Percentiles rank a stretch among this genome's conserved stretches.
These are phyloP conservation scores for Priocnemis perturbator DNA, from an alignment of 2,888 invertebrate genomes.

Conservation along the genomic window DNA sequence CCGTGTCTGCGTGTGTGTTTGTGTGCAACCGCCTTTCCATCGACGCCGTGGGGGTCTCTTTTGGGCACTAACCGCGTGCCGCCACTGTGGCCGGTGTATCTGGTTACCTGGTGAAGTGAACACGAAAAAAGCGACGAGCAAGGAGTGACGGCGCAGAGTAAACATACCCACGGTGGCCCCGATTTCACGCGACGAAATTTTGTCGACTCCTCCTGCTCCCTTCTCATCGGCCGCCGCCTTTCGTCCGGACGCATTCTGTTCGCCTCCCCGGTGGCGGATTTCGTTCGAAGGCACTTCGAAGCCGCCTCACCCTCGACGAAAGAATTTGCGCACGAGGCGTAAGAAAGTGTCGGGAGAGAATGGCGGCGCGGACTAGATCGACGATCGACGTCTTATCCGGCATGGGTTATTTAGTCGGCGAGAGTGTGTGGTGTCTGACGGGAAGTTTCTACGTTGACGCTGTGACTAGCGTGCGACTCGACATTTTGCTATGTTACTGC, in stretches of 20 bases:
- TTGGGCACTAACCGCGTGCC: slow-evolving; percentile 54
- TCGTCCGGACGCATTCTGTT: neutral
- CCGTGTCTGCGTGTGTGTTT: no score
- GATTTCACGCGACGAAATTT: slow-evolving; percentile 40
- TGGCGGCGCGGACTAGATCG: no score
- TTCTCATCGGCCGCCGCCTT: neutral
- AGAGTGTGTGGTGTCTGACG: no score
- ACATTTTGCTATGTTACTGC: no score
- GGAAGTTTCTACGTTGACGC: no score
- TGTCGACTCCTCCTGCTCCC: slow-evolving; percentile 16
- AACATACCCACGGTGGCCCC: slow-evolving; percentile 46
- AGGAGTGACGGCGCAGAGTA: slow-evolving; percentile 45
- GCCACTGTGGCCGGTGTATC: slow-evolving; percentile 50
- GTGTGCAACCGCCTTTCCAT: slow-evolving; percentile 34
- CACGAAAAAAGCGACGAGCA: slow-evolving; percentile 36
- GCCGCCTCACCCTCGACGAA: no score
- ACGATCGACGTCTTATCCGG: no score
- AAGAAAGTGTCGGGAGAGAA: neutral
- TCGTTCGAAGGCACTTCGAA: no score
- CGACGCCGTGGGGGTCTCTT: slow-evolving; percentile 57
- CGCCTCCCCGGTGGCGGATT: no score
- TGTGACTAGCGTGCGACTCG: no score
- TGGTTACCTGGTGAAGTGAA: slow-evolving; percentile 52
- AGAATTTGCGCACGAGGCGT: neutral
- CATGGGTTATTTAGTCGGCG: no score